Percentiles rank a stretch among this genome's conserved stretches.
Conservation (phyloP, 2,888 invertebrate genomes). For the Acrocyrtus sp. region DNA sequence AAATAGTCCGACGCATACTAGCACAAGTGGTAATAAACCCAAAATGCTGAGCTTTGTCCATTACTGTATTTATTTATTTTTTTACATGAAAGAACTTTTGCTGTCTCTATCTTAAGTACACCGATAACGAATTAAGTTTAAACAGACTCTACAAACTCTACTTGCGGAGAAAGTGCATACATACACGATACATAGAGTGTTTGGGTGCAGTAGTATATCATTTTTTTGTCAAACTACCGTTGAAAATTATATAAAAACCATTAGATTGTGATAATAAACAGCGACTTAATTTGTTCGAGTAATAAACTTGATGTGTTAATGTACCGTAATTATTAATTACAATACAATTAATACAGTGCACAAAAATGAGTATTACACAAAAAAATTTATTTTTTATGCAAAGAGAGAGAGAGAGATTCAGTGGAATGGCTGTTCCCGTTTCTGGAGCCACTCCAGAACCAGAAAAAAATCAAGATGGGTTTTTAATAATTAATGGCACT, state of each 20-base stretch:
- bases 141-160: constrained; percentile 14
- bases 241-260: constrained; percentile 27
- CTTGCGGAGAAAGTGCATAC: constrained; percentile 27
- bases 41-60: constrained; percentile 61
- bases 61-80: constrained; percentile 13
- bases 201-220: no score
- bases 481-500: no score
- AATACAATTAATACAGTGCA: constrained; percentile 21
- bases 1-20: neutral
- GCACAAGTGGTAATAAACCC: constrained; percentile 55
- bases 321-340: constrained; percentile 34
- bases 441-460: no score
- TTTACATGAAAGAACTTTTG: constrained; percentile 3
- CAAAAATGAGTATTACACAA: constrained; percentile 15
- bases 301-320: constrained; percentile 28
- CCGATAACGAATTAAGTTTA: neutral
- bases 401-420: no score
- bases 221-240: constrained; percentile 24
- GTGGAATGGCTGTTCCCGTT: no score
- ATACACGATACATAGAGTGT: no score
- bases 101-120: constrained; percentile 2
- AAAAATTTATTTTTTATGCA: no score
- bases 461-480: no score
- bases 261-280: neutral
- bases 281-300: neutral